Conservation (phyloP, 1,140 invertebrate genomes). For the Cydia amplana region DNA sequence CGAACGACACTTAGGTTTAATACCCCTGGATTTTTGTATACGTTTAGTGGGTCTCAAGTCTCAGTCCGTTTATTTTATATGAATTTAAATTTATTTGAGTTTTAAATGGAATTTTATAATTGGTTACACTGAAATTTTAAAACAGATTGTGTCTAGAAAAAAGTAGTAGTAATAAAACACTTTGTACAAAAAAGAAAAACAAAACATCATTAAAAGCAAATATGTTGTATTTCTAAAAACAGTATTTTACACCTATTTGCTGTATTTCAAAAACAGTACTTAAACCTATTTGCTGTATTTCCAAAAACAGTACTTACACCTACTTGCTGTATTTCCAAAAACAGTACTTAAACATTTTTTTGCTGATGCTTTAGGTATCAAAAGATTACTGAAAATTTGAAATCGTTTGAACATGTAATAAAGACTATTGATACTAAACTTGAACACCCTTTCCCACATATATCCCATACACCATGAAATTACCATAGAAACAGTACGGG, state of each 20-base stretch:
- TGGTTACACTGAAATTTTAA: neutral
- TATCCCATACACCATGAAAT: conserved; percentile 11
- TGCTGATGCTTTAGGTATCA: too few species aligned
- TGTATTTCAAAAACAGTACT: too few species aligned
- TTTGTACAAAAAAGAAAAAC: too few species aligned
- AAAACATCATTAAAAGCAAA: too few species aligned
- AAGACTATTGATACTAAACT: neutral
- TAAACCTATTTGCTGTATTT: too few species aligned
- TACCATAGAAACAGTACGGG: neutral
- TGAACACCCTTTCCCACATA: conserved; percentile 4
- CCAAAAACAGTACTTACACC: too few species aligned
- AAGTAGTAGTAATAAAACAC: too few species aligned
- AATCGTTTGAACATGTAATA: neutral
- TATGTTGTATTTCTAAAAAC: too few species aligned
- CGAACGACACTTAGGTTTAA: conserved; percentile 61
- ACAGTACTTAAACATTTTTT: too few species aligned
- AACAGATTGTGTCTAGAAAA: too few species aligned
- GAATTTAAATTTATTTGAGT: neutral
- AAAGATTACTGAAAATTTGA: neutral
- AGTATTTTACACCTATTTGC: too few species aligned
- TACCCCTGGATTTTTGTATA: conserved; percentile 57
- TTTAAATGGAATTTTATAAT: neutral
- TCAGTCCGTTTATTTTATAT: neutral
- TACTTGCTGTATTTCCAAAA: too few species aligned
- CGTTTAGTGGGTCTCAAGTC: conserved; percentile 11